phyloP scores from a whole-genome alignment of 2,888 invertebrate genomes.

The Linnaemya vulpina region DNA sequence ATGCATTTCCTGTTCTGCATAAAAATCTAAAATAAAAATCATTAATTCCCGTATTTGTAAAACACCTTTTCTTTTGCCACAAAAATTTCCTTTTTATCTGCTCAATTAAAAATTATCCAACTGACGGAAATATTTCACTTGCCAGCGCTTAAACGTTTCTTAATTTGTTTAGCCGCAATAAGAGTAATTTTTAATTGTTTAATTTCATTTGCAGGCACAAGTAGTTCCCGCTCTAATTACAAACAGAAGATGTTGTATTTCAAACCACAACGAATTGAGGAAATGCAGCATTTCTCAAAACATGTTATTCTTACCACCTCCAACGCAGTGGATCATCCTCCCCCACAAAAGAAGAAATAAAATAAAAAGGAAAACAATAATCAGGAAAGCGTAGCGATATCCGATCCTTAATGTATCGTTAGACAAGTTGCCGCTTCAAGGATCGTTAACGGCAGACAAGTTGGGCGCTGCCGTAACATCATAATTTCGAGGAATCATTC shows the following conservation, averaged over 20 bases:
- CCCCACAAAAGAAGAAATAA: background rate
- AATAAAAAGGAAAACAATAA: background rate
- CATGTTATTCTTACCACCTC: conserved; percentile 55
- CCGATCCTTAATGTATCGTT: conserved; percentile 68
- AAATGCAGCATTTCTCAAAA: conserved; percentile 69
- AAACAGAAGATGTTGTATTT: conserved; percentile 23
- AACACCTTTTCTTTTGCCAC: background rate
- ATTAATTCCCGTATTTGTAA: conserved; percentile 3
- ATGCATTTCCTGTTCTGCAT: conserved; percentile 35
- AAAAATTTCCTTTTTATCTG: conserved; percentile 21
- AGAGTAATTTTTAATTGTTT: conserved; percentile 54
- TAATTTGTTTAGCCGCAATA: conserved; percentile 20
- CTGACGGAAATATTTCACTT: conserved; percentile 24
- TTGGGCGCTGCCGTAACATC: conserved; percentile 82
- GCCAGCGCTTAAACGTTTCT: background rate
- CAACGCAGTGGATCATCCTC: background rate
- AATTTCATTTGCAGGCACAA: conserved; percentile 15
- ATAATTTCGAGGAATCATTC: conserved; percentile 77
- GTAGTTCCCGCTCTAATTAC: conserved; percentile 60
- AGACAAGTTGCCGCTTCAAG: conserved; percentile 72
- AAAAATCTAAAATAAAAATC: conserved; percentile 6
- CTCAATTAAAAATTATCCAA: conserved; percentile 57
- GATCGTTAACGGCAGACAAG: conserved; percentile 79
- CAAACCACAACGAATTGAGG: conserved; percentile 71
- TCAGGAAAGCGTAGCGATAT: conserved; percentile 40